Evolutionary conservation across 2,797 vertebrate species (phyloP).

Genomic region (Spinus pinus): DNA sequence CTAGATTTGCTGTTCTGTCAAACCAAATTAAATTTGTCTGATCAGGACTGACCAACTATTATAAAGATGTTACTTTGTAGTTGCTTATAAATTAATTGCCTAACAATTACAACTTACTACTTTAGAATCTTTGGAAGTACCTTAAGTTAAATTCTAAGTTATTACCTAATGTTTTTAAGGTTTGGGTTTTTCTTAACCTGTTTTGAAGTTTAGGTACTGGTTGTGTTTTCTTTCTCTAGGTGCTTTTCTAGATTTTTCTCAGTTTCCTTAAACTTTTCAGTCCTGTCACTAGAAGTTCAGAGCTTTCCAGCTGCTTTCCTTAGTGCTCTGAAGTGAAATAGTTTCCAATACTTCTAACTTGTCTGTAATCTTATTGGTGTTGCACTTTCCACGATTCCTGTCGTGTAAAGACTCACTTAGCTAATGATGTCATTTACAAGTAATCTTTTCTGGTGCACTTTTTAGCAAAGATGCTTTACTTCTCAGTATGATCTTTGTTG

Average conservation of each 20-base stretch:
- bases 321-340: background rate
- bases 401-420: background rate
- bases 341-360: background rate
- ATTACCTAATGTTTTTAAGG: background rate
- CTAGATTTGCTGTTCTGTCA: background rate
- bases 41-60: background rate
- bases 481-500: background rate
- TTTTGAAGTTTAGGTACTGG: background rate
- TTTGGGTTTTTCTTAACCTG: fast-evolving
- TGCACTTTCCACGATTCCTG: fast-evolving
- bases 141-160: background rate
- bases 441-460: background rate
- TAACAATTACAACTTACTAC: background rate
- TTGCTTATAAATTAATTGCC: background rate
- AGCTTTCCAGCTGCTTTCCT: background rate
- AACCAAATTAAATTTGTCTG: background rate
- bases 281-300: background rate
- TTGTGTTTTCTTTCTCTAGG: background rate
- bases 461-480: background rate
- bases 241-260: background rate
- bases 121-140: background rate
- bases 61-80: background rate
- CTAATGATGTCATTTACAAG: background rate
- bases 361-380: background rate
- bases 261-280: background rate